phyloP scores from a whole-genome alignment of 2,797 vertebrate genomes.

The Babyrousa celebensis region DNA sequence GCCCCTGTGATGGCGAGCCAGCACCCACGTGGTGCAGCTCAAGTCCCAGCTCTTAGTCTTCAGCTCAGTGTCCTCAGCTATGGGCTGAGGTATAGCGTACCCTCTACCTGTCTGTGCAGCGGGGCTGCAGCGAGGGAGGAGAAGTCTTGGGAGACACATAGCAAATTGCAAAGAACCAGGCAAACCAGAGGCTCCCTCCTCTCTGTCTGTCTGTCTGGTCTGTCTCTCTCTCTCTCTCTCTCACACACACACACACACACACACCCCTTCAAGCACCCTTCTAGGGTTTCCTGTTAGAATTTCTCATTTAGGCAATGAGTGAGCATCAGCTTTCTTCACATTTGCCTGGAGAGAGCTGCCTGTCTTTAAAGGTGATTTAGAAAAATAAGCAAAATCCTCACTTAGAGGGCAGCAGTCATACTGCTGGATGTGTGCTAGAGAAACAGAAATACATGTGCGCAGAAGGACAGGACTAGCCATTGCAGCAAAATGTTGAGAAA shows the following conservation, averaged over 20 bases:
- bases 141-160: background rate
- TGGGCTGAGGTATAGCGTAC: background rate
- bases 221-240: fast-evolving
- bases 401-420: background rate
- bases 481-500: background rate
- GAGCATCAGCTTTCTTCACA: background rate
- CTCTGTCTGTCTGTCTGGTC: background rate
- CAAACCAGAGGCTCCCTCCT: background rate
- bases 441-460: fast-evolving
- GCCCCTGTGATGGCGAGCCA: background rate
- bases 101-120: background rate
- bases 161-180: background rate
- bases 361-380: slow-evolving; percentile 24
- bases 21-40: fast-evolving
- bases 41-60: background rate
- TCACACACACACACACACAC: background rate
- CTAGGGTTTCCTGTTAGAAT: background rate
- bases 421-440: background rate
- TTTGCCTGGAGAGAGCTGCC: background rate
- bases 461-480: too few relatives aligned
- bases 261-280: background rate
- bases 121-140: background rate
- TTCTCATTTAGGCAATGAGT: background rate
- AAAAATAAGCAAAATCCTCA: slow-evolving; percentile 43
- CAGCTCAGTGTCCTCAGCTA: background rate